Percentiles rank a stretch among this genome's conserved stretches.
phyloP scores from a whole-genome alignment of 1,140 invertebrate genomes.

The Brachionus angularis region DNA sequence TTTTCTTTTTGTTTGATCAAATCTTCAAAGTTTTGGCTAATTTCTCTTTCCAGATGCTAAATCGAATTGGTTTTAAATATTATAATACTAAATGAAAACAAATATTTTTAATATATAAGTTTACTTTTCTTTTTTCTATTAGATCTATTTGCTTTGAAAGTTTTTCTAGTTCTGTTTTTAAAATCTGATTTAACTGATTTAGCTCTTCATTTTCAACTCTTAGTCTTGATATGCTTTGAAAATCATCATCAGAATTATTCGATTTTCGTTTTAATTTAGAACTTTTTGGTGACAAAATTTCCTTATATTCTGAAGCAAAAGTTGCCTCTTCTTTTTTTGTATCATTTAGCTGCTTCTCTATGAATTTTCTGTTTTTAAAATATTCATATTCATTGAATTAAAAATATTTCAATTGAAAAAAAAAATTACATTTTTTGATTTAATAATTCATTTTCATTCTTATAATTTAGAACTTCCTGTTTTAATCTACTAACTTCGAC shows the following conservation, averaged over 20 bases:
- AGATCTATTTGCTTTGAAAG: slow-evolving; percentile 33
- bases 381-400: not conserved
- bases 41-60: slow-evolving; percentile 21
- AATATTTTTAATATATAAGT: not conserved
- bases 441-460: slow-evolving; percentile 18
- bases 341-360: slow-evolving; percentile 4
- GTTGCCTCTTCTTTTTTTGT: not conserved
- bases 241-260: too few species aligned
- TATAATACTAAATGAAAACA: not conserved
- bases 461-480: slow-evolving; percentile 18
- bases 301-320: not conserved
- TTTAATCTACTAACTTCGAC: slow-evolving; percentile 6
- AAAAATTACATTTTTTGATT: slow-evolving; percentile 14
- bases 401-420: not conserved
- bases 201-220: slow-evolving; percentile 30
- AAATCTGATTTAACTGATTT: not conserved
- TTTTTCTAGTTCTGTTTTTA: slow-evolving; percentile 36
- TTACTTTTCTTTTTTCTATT: slow-evolving; percentile 42
- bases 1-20: slow-evolving; percentile 12
- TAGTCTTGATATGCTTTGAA: not conserved
- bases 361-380: slow-evolving; percentile 20
- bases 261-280: not conserved
- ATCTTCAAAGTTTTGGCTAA: slow-evolving; percentile 6
- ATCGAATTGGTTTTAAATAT: not conserved
- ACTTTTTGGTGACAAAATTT: not conserved